Conservation (phyloP, 1,140 invertebrate genomes). For the Amyelois transitella region DNA sequence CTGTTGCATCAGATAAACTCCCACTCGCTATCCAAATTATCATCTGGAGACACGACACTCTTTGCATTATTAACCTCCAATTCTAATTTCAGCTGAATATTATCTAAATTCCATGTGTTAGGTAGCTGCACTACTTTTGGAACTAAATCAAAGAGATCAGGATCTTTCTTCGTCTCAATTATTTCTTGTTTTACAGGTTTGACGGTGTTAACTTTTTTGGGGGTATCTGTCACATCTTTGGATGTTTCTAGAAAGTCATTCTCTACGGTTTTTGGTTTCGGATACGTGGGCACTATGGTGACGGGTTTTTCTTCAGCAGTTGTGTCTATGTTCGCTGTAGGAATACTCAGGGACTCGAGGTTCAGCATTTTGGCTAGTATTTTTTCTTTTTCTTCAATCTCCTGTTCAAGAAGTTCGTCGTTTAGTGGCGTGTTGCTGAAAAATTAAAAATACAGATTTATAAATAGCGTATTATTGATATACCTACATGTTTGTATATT, state of each 20-base stretch:
- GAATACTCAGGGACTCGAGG: slow-evolving; percentile 62
- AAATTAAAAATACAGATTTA: slow-evolving; percentile 4
- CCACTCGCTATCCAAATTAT: slow-evolving; percentile 58
- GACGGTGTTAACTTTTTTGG: slow-evolving; percentile 7
- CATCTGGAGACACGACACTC: slow-evolving; percentile 44
- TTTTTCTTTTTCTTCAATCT: slow-evolving; percentile 71
- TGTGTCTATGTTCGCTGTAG: slow-evolving; percentile 9
- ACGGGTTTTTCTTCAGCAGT: slow-evolving; percentile 6
- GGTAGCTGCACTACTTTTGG: slow-evolving; percentile 59
- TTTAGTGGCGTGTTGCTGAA: slow-evolving; percentile 38
- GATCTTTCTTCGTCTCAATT: slow-evolving; percentile 20
- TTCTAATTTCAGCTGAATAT: slow-evolving; percentile 54
- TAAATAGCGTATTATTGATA: too few species aligned
- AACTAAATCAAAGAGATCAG: slow-evolving; percentile 41
- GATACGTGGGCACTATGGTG: slow-evolving; percentile 8
- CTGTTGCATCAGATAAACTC: slow-evolving; percentile 45
- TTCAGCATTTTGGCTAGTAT: slow-evolving; percentile 68
- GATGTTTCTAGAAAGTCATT: slow-evolving; percentile 8
- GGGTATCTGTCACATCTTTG: not conserved
- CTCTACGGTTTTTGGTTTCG: slow-evolving; percentile 4
- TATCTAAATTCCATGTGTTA: slow-evolving; percentile 63
- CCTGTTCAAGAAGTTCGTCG: slow-evolving; percentile 56
- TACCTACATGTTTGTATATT: too few species aligned
- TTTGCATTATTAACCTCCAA: slow-evolving; percentile 38
- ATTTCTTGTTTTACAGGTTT: slow-evolving; percentile 9